phyloP scores from a whole-genome alignment of 2,113 vertebrate species.

The Percopsis transmontana region DNA sequence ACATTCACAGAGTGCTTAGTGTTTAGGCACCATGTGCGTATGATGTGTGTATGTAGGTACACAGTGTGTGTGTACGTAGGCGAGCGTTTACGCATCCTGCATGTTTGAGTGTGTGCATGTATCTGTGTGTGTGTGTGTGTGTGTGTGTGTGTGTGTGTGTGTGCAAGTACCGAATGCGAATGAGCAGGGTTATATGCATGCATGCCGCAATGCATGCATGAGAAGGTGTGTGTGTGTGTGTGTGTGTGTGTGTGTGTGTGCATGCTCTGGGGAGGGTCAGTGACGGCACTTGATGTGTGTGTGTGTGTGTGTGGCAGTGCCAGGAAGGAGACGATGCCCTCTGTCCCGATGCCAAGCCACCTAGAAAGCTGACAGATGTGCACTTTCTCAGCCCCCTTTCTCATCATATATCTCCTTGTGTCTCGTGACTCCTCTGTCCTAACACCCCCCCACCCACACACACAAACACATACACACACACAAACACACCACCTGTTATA shows the following conservation, averaged over 20 bases:
- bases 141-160: slow-evolving; percentile 15
- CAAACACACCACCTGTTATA: slow-evolving; percentile 3
- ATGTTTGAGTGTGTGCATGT: not conserved
- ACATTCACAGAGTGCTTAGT: too few relatives aligned
- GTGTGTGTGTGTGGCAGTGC: slow-evolving; percentile 15
- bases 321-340: slow-evolving; percentile 33
- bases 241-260: slow-evolving; percentile 4
- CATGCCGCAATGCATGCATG: slow-evolving; percentile 1
- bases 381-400: slow-evolving; percentile 5
- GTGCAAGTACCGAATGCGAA: not conserved
- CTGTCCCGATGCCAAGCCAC: slow-evolving; percentile 27
- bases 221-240: slow-evolving; percentile 2
- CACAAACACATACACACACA: slow-evolving; percentile 1
- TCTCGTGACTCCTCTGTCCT: too few relatives aligned
- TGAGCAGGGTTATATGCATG: slow-evolving; percentile 6
- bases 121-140: not conserved
- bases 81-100: not conserved
- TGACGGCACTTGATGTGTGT: slow-evolving; percentile 26
- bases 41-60: too few relatives aligned
- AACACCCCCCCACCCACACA: not conserved
- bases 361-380: slow-evolving; percentile 21
- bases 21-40: too few relatives aligned
- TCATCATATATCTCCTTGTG: slow-evolving; percentile 19
- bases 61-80: too few relatives aligned
- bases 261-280: not conserved